phyloP scores from a whole-genome alignment of 1,140 invertebrate species.

The Piezodorus guildinii region DNA sequence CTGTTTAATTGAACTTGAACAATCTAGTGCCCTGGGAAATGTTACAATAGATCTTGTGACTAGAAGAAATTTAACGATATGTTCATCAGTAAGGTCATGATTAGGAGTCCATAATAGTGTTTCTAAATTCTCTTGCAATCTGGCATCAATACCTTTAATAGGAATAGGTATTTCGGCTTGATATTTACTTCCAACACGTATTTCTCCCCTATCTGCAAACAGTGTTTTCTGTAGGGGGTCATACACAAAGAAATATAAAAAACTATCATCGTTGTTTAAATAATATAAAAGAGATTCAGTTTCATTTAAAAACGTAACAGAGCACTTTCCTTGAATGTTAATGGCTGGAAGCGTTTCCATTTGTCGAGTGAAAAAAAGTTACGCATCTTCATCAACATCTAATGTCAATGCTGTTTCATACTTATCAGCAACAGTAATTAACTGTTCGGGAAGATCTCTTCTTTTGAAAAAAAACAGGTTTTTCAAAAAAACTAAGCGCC shows the following conservation, averaged over 20 bases:
- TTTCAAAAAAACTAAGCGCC: no score
- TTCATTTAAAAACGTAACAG: conserved; percentile 95
- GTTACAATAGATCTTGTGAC: conserved; percentile 54
- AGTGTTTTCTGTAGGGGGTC: conserved; percentile 97
- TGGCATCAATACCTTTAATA: conserved; percentile 58
- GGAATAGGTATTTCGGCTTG: conserved; percentile 79
- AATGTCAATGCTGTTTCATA: conserved; percentile 55
- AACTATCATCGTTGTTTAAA: conserved; percentile 93
- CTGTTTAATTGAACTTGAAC: not conserved
- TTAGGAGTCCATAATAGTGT: conserved; percentile 87
- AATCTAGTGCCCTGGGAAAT: not conserved
- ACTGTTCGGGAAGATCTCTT: conserved; percentile 83
- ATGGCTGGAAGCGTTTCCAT: conserved; percentile 96
- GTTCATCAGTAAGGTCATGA: conserved; percentile 79
- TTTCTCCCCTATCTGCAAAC: conserved; percentile 95
- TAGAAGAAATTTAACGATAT: conserved; percentile 98
- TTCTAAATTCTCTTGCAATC: conserved; percentile 71
- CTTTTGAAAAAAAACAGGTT: conserved; percentile 97
- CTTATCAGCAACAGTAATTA: conserved; percentile 93
- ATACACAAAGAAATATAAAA: conserved; percentile 99
- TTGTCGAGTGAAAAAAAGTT: conserved; percentile 94
- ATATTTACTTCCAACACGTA: conserved; percentile 85
- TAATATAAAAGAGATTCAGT: conserved; percentile 92
- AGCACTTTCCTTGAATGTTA: conserved; percentile 97
- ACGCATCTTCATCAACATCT: conserved; percentile 19